Evolutionary conservation across 2,888 invertebrate genomes (phyloP), one percentile per base, ranked within the genome.

Genomic region (Latrodectus hesperus): DNA sequence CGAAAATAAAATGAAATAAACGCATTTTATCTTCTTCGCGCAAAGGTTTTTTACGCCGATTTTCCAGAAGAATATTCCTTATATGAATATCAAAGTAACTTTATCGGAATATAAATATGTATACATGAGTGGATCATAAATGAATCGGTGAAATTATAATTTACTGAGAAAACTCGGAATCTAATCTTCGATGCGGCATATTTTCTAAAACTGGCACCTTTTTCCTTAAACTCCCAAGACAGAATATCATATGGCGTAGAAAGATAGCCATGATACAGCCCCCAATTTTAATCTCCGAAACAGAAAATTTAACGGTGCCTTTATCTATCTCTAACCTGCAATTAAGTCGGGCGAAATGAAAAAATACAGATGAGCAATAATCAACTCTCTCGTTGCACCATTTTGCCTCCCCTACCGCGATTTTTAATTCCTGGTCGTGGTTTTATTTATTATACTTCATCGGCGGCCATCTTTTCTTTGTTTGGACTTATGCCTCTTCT

Each of bases 381-480:
- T 60, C 60, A 60, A 60, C 60, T 60, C n/a, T n/a, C 60, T n/a
- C 60, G 60, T n/a, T 60, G 12, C 60, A n/a, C 60, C 60, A 60
- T 60, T n/a, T 60, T 60, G 10, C 60, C 60, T 60, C 60, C 60
- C 60, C 60, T n/a, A 6, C 10, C n/a, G 60, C n/a, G 60, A 12
- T 60, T 60, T 60, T 60, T 60, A 60, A 60, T 60, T 60, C 60
- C n/a, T 8, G 16, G 60, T n/a, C 60, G 10, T 60, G 14, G 60
- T 60, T 60, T 60, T 60, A 60, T 60, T 60, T 60, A 60, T 60
- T 60, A 60, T 60, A n/a, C 10, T 60, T 60, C 60, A 68, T 14
- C 26, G 68, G 8, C 68, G 5, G 68, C 68, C 68, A 68, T 68
- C 68, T 68, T 68, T 68, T 68, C 68, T 68, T 68, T 68, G 68